These are phyloP conservation scores for Anguilla japonica DNA, from an alignment of 2,113 vertebrate species.

Conservation along the genomic window DNA sequence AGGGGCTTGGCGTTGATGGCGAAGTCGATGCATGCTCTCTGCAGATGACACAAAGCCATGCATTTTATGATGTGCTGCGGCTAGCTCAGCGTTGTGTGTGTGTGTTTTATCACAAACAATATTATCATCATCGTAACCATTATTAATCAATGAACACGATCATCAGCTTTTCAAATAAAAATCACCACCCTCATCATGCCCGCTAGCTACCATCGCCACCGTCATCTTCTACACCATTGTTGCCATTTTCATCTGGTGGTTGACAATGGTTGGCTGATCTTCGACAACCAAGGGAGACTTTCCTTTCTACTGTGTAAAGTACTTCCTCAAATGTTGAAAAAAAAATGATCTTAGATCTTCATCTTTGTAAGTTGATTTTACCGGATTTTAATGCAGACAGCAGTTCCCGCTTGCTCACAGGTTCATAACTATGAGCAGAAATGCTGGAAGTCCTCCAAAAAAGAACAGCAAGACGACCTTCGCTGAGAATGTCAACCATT, in stretches of 20 bases:
- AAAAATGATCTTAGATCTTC: not conserved
- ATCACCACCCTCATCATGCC: no score
- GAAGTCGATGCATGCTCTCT: slow-evolving; percentile 98
- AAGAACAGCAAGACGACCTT: not conserved
- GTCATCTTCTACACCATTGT: no score
- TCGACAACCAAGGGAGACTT: not conserved
- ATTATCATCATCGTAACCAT: not conserved
- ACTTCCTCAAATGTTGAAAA: not conserved
- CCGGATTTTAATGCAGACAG: not conserved
- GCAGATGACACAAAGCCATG: slow-evolving; percentile 36
- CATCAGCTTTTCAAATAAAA: no score
- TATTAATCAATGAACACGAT: no score
- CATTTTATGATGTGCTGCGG: not conserved
- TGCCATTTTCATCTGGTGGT: no score
- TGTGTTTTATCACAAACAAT: not conserved
- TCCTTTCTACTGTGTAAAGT: not conserved
- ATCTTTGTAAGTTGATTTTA: not conserved
- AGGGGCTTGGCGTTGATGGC: slow-evolving; percentile 92
- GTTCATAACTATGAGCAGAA: not conserved
- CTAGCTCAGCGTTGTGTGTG: not conserved
- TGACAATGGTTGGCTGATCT: no score
- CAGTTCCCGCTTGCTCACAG: not conserved
- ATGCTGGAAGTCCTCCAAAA: not conserved
- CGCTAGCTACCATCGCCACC: no score
- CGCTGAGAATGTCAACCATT: not conserved